Conservation (phyloP, 2,113 vertebrate species). For the Hoplias malabaricus region DNA sequence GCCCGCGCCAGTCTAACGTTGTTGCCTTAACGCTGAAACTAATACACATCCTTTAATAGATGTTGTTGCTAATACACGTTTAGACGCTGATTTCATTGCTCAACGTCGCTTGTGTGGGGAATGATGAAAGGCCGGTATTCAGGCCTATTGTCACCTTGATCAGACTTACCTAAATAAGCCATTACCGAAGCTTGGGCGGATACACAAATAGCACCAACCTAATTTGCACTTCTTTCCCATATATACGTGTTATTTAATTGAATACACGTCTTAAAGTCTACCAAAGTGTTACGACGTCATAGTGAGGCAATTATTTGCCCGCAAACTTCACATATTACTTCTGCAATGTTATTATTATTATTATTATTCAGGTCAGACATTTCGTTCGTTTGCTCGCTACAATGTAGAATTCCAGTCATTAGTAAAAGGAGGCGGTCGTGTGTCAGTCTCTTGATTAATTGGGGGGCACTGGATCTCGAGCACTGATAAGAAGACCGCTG, state of each 20-base stretch:
- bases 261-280: background rate
- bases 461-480: conserved; percentile 62
- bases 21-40: conserved; percentile 58
- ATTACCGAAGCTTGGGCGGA: conserved; percentile 25
- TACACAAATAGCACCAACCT: conserved; percentile 18
- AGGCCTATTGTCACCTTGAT: conserved; percentile 55
- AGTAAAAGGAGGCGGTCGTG: conserved; percentile 70
- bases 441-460: conserved; percentile 78
- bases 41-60: conserved; percentile 61
- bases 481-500: conserved; percentile 67
- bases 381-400: background rate
- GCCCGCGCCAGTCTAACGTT: conserved; percentile 41
- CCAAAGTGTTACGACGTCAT: too few species aligned
- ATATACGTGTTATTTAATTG: background rate
- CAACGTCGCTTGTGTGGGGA: conserved; percentile 46
- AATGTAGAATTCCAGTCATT: conserved; percentile 60
- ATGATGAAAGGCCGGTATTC: conserved; percentile 56
- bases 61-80: conserved; percentile 55
- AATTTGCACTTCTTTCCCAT: background rate
- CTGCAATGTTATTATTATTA: conserved; percentile 12
- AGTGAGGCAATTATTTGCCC: too few species aligned
- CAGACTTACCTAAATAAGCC: conserved; percentile 46
- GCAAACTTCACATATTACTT: background rate
- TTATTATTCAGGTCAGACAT: background rate
- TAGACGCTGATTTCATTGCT: conserved; percentile 63